Percentiles rank a stretch among this genome's conserved stretches.
These are phyloP conservation scores for Hemibagrus wyckioides DNA, from an alignment of 2,113 vertebrate genomes.

Conservation along the genomic window DNA sequence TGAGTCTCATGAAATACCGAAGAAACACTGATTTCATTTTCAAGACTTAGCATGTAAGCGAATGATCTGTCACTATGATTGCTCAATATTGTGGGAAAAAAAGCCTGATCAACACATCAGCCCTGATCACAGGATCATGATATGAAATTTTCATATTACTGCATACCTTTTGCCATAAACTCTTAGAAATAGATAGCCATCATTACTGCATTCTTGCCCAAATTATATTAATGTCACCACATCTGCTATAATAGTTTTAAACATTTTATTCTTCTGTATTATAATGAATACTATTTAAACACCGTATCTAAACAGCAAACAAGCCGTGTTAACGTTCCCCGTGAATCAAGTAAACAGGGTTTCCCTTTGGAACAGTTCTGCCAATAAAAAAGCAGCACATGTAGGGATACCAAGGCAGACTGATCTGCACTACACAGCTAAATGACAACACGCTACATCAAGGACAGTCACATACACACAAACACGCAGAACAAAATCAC, in stretches of 20 bases:
- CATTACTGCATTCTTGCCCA: too few relatives aligned
- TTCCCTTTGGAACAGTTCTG: not conserved
- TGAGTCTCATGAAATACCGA: not conserved
- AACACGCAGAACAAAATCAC: not conserved
- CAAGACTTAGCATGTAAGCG: not conserved
- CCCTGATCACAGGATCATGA: not conserved
- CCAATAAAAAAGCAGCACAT: constrained; percentile 15
- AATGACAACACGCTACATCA: not conserved
- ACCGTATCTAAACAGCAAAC: not conserved
- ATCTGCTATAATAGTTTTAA: not conserved
- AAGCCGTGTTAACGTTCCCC: constrained; percentile 15
- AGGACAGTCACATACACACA: not conserved
- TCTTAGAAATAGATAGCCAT: not conserved
- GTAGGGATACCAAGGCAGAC: constrained; percentile 52
- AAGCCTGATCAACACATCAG: not conserved
- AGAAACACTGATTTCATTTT: not conserved
- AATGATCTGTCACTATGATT: not conserved
- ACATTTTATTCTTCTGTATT: not conserved
- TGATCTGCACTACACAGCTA: constrained; percentile 35
- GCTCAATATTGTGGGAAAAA: not conserved
- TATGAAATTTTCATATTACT: not conserved
- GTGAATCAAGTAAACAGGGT: not conserved
- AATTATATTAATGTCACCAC: not conserved
- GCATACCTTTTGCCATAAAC: not conserved
- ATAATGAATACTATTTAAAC: not conserved